Evolutionary conservation across 2,888 invertebrate species (phyloP), one percentile per base, ranked within the genome.

Genomic region (Standfussiana lucernea): DNA sequence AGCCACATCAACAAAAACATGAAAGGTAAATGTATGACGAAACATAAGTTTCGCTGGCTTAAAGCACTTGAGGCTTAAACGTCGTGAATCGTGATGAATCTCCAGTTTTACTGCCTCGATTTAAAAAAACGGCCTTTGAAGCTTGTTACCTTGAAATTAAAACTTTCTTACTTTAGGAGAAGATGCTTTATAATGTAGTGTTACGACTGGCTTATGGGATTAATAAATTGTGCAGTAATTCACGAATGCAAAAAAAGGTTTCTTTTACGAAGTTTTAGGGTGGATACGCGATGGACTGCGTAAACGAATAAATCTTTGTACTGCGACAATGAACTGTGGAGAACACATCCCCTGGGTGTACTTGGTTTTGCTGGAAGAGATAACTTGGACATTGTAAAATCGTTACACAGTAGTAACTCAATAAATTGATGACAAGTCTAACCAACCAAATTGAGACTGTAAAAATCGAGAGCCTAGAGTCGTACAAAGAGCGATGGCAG

Each of bases 91-190:
- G 64, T 50, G 28, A 24, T 32, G n/a, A 53, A 53, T 53, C 32
- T 42, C 32, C 37, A 64, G 42, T 75, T 84, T 72, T 47, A 53
- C 37, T 24, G 35, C 45, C 15, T 50, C 15, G 47, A 64, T 10
- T 37, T 24, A 68, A 59, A 68, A 42, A 24, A 45, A 2, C 15
- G 11, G 45, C 40, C 1, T 62, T 73, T 62, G 15, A 64, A 45
- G 15, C 42, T 47, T 5, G 18, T 56, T 56, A 50, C 56, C 65
- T 80, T 80, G 50, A 70, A 59, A 75, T 61, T 72, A 32, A 32
- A 62, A 28, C 37, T 35, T 40, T 18, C 4, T 1, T 1, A 28
- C 28, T 61, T 66, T 21, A 40, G 42, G 42, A 45, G 24, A 68
- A 68, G 35, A 56, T 24, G 15, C 40, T 42, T n/a, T n/a, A n/a